Base-by-base conservation (phyloP, 30 jellyfish, hydroid and myxozoan species). In the Clytia hemisphaerica region DNA sequence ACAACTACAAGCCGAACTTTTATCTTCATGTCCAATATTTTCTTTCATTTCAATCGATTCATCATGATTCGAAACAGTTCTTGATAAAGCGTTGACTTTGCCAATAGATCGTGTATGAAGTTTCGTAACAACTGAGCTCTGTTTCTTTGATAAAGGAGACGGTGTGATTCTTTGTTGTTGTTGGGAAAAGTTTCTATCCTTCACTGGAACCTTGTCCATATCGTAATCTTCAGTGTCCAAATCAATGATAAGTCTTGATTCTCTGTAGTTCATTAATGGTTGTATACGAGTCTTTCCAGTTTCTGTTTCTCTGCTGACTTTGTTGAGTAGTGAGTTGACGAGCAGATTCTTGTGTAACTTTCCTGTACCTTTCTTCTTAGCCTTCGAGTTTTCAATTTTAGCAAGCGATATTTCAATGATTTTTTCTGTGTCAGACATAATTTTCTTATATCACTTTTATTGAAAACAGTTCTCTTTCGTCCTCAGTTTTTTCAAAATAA, bases 211-310 rank as follows among this genome's bases (percentile, higher is more conserved):
- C 63, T 45, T 65, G 34, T 65, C 78, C 67, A 37, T 65, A 21
- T 65, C 78, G 44, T 19, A 32, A 6, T 65, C 78, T 25, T 65
- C 78, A 19, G 44, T 33, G 34, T 65, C 78, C 40, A 65, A 19
- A 30, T 65, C 78, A 65, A 65, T 25, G 19, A 65, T 9, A 31
- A 29, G 14, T 37, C 44, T 65, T 9, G 78, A 63, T 48, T 65
- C 78, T 33, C 78, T 40, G 59, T 65, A 65, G 15, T 65, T 65
- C 78, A 65, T 65, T 65, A 65, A 65, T 18, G 78, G 78, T 37
- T 65, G 42, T 44, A 37, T 65, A 19, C 22, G 26, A 21, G 18
- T 40, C 16, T 7, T n/a, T n/a, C 12, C 16, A n/a, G 25, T 57
- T 37, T 65, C 78, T 65, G 67, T 48, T 35, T 67, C n/a, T 16